Conservation (phyloP, 2,113 vertebrate species). For the Chrysemys picta region DNA sequence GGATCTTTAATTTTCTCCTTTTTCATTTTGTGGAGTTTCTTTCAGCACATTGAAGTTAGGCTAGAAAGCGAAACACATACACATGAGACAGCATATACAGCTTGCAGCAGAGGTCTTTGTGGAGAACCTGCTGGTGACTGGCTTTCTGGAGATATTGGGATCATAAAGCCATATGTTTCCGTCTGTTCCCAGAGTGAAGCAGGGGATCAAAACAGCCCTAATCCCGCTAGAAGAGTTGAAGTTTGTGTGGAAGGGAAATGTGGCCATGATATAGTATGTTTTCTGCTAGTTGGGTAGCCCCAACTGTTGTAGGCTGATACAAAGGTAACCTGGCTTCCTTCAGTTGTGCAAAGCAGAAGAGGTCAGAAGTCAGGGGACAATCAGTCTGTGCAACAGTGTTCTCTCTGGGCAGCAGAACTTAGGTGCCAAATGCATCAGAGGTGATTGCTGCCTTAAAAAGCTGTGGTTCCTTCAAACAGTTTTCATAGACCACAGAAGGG, state of each 20-base stretch:
- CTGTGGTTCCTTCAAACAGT: background rate
- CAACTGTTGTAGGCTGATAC: background rate
- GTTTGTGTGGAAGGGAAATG: background rate
- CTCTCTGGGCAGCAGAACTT: background rate
- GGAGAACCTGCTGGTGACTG: background rate
- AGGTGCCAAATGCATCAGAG: background rate
- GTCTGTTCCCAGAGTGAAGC: background rate
- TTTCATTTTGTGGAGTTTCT: constrained; percentile 17
- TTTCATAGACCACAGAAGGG: background rate
- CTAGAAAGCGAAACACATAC: background rate
- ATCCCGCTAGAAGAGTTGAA: background rate
- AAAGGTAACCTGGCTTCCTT: background rate
- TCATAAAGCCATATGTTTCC: background rate
- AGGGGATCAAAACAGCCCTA: rapidly evolving
- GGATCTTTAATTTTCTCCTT: constrained; percentile 10
- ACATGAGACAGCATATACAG: background rate
- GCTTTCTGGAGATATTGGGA: background rate
- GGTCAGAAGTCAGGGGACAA: background rate
- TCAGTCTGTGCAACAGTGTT: background rate
- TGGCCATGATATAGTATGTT: background rate
- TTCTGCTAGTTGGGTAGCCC: background rate
- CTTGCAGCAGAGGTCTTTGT: background rate
- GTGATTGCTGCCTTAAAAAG: background rate
- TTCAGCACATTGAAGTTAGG: background rate
- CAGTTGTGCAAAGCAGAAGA: background rate